Base-by-base conservation (phyloP, 2,113 vertebrate genomes). In the Grallaria varia region DNA sequence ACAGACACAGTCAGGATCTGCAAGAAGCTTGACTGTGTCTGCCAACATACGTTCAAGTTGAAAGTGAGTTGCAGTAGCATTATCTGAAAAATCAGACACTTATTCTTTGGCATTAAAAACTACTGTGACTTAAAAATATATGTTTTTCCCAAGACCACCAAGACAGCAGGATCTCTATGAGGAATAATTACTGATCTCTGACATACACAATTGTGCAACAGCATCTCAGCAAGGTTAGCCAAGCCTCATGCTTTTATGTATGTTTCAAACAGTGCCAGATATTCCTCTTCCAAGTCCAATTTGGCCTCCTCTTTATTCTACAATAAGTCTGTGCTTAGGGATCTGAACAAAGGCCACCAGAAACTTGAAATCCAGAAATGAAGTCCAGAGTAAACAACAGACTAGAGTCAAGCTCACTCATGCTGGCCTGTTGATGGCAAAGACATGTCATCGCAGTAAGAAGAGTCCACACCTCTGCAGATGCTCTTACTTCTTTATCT, bases 111-210 rank as follows among this genome's bases (percentile, higher is more conserved):
- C 90, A 92, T 87, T 93, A 68, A 92, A 93, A 78, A 50, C 37
- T 69, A 80, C 69, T 68, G 53, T 89, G 93, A 92, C 63, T 87
- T 94, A 33, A 90, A 91, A 93, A 72, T 74, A 53, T 83, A 92
- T 44, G 66, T 24, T 95, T 88, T 93, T 71, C 69, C 84, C 66
- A 89, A 96, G 96, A 96, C 96, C 96, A 97, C 96, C 96, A 95
- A 66, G 92, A 89, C n/a, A 75, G 88, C 14, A 20, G 80, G 56
- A 84, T 90, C 80, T 76, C 69, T 59, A 62, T 56, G 66, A 59
- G 45, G 62, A 24, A 40, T 89, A 84, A 86, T 88, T 90, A 49
- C 56, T 81, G 45, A 79, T 87, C 85, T 93, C 90, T 92, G 90
- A 93, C 93, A 96, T 60, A 81, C 20, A 79, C 12, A 75, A 22